Evolutionary conservation across 2,113 vertebrate species (phyloP), one percentile per base, ranked within the genome.

Genomic region (Glaucomys volans): DNA sequence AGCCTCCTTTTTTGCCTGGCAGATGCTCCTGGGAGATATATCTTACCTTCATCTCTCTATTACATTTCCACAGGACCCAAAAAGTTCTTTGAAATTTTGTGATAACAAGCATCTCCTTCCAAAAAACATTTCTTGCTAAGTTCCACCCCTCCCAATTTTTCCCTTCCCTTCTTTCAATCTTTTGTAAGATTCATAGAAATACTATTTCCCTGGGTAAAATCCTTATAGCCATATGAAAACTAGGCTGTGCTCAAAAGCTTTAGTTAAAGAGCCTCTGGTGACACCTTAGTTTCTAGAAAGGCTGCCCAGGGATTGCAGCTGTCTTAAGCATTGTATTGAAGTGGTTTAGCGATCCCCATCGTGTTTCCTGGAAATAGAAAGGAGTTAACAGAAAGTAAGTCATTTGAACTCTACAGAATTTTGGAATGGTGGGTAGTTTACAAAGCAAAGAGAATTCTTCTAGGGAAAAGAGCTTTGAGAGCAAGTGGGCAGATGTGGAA

Each of bases 351-450:
- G 59, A 67, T 59, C 50, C 37, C n/a, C 54, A 22, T 28, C 32
- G 8, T 12, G 35, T 64, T 90, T 97, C 95, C 96, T 91, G 79
- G 79, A 94, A 87, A 69, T 35, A 82, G 71, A 80, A 96, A 50
- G 26, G 83, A 67, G 86, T 72, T n/a, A 24, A 87, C 66, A 81
- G 71, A 76, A 94, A 89, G 35, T 26, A 50, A 84, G 75, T 12
- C 47, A 18, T 32, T 35, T 28, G 35, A 47, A n/a, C 44, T 74
- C 32, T 3, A 20, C 18, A 5, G 87, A 92, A 83, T 47, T 86
- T 69, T 3, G 32, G 57, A n/a, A 76, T 5, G 37, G 16, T 26
- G 6, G 11, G 81, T 50, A 40, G 24, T 62, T 87, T 50, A 57
- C 57, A 92, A 81, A 76, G 80, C 64, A 59, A 67, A 28, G 44